Evolutionary conservation across 2,797 vertebrate genomes (phyloP), one percentile per base, ranked within the genome.

Genomic region (Octomys mimax): DNA sequence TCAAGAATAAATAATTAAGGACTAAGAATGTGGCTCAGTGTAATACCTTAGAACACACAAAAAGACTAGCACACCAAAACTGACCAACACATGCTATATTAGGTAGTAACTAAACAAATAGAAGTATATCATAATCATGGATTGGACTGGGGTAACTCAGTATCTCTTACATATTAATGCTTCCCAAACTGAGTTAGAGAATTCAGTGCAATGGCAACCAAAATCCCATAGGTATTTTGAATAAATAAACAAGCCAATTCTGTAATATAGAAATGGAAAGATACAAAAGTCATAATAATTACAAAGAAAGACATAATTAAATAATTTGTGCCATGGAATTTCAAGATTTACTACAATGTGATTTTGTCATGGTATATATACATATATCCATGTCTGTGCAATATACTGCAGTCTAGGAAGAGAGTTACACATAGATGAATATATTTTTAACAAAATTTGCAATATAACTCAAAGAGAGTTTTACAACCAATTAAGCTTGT

Each of bases 361-460:
- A 22, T 70, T 9, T 3, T 87, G 12, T 6, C 33, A 82, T 77
- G 11, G 77, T 1, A 89, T 11, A 85, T 46, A 75, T 75, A 46
- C 2, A 77, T 46, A 49, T 26, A 77, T 46, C 36, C 36, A 42
- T 42, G 70, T 73, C 36, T 36, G 28, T 28, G 42, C 18, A 85
- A 84, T 28, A 54, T 52, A 86, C n/a, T 11, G n/a, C 1, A 80
- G 52, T 31, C 33, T 11, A 84, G 9, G 36, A 73, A 83, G 79
- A 90, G 49, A 36, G 6, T 10, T 36, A 89, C 6, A 88, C 4
- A 71, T 85, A 73, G 26, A 54, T 22, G 59, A 75, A 26, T 5
- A 91, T 24, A 73, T 93, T 88, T 95, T 88, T 80, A 91, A 91
- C 18, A 36, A 83, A 79, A 84, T 39, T 66, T 80, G 80, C 62